Base-by-base conservation (phyloP, 2,797 vertebrate genomes). In the Stomatorhinus walkeri region DNA sequence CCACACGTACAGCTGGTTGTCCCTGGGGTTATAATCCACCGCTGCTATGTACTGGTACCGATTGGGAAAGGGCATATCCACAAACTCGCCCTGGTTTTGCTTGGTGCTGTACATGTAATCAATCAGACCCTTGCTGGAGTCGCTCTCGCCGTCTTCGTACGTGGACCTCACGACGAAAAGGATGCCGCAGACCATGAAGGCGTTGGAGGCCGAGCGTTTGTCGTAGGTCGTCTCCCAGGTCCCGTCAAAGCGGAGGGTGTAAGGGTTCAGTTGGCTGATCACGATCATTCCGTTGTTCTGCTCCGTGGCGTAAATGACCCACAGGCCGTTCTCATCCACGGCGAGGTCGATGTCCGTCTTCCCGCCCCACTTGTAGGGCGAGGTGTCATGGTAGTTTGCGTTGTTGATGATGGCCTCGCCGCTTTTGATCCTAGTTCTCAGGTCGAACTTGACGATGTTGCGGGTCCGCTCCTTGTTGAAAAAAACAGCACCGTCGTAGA, bases 11-110 rank as follows among this genome's bases (percentile, higher is more conserved):
- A 99, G 96, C 91, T 98, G 98, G 94, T 99, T 99, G 94, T 99
- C 98, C 89, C 98, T 94, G 22, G 98, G 98, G 94, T 99, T 99
- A 95, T 99, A 99, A 97, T 99, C 98, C 98, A 99, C 98, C 64
- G 98, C 97, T 0, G 98, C 97, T 61, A 99, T 98, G 92, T 99
- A 99, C 94, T 99, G 98, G 94, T 99, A 98, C 95, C 98, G 97
- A 94, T 99, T 99, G 91, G 98, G 98, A 90, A 99, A 99, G 40
- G 96, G 96, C 88, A 99, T 95, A 90, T 98, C 97, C 0, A 97
- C 96, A 52, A 97, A 96, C 88, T 98, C 97, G 87, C 97, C 98
- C 84, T 96, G 95, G 94, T 95, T 97, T 87, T 98, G 91, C 91
- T 97, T 97, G 89, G 98, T 99, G 92, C 99, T 99, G 93, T 98